Evolutionary conservation across 2,888 invertebrate species (phyloP), one percentile per base, ranked within the genome.

Genomic region (Pharmacophagus antenor): DNA sequence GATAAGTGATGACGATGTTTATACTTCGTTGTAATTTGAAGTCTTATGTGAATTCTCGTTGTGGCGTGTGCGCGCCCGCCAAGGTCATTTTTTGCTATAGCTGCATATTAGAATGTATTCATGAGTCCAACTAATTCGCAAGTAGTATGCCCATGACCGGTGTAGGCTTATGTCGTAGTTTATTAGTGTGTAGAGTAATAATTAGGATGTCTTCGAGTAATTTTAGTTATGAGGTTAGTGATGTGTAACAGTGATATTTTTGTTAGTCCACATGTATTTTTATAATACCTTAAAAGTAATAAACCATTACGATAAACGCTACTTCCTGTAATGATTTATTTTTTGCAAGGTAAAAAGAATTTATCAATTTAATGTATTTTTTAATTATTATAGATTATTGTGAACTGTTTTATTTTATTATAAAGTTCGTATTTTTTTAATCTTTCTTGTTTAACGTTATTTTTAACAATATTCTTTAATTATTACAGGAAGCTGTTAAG

Each of bases 401-500:
- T n/a, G n/a, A n/a, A n/a, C n/a, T n/a, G n/a, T n/a, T n/a, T n/a
- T n/a, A n/a, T n/a, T n/a, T n/a, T n/a, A n/a, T n/a, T n/a, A n/a
- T n/a, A n/a, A n/a, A n/a, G n/a, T n/a, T n/a, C n/a, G n/a, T n/a
- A n/a, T n/a, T n/a, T n/a, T n/a, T n/a, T n/a, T n/a, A n/a, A n/a
- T n/a, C n/a, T n/a, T n/a, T n/a, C n/a, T n/a, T 31, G 31, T 0
- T 31, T 12, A 31, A 27, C 2, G 8, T 0, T 1, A 31, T 15
- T 12, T 3, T 3, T 1, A 31, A 31, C 15, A 10, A 15, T 12
- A 31, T 12, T 31, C 12, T 10, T 7, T 10, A 31, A 31, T 22
- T 53, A 70, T 74, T 82, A 23, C 72, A 97, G 96, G 93, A 93
- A 66, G 94, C 95, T 27, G 92, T 97, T 1, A 82, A 88, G 57